These are phyloP conservation scores for Hozukius guyotensis DNA, from an alignment of 2,797 vertebrate genomes.

Conservation along the genomic window DNA sequence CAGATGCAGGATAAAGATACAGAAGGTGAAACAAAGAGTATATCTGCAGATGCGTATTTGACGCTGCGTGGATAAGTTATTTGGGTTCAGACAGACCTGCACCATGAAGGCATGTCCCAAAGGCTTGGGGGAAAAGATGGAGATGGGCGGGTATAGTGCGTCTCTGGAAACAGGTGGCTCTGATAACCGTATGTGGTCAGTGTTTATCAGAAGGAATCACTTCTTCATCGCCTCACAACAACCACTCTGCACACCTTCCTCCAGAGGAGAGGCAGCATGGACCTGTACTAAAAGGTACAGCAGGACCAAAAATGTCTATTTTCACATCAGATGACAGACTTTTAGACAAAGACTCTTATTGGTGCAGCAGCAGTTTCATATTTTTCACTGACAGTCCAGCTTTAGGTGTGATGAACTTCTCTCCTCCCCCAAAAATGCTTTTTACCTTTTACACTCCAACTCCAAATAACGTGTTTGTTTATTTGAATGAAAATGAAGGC, in stretches of 20 bases:
- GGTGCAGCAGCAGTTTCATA: neutral
- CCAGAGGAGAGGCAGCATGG: constrained; percentile 33
- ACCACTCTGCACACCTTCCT: constrained; percentile 46
- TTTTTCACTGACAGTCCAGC: neutral
- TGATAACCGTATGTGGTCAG: constrained; percentile 7
- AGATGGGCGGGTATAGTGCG: constrained; percentile 28
- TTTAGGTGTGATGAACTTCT: constrained; percentile 1
- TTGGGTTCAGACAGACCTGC: constrained; percentile 52
- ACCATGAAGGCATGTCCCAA: constrained; percentile 39
- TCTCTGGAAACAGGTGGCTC: constrained; percentile 73
- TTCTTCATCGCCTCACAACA: constrained; percentile 31
- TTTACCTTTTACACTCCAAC: neutral
- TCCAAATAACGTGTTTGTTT: neutral
- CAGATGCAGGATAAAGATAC: constrained; percentile 58
- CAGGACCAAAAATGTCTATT: constrained; percentile 14
- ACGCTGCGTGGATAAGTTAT: constrained; percentile 74
- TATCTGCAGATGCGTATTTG: constrained; percentile 74
- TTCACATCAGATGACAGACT: constrained; percentile 12
- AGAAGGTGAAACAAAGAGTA: constrained; percentile 71
- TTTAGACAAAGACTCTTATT: neutral
- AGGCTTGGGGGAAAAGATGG: constrained; percentile 30
- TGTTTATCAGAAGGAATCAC: constrained; percentile 30
- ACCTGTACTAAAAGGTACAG: constrained; percentile 21
- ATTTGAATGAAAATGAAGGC: neutral
- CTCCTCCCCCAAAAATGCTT: neutral